A percentile compares a stretch with the other conserved stretches of the same genome.
Evolutionary conservation across 2,113 vertebrate genomes (phyloP).

Genomic region (Mus spicilegus): DNA sequence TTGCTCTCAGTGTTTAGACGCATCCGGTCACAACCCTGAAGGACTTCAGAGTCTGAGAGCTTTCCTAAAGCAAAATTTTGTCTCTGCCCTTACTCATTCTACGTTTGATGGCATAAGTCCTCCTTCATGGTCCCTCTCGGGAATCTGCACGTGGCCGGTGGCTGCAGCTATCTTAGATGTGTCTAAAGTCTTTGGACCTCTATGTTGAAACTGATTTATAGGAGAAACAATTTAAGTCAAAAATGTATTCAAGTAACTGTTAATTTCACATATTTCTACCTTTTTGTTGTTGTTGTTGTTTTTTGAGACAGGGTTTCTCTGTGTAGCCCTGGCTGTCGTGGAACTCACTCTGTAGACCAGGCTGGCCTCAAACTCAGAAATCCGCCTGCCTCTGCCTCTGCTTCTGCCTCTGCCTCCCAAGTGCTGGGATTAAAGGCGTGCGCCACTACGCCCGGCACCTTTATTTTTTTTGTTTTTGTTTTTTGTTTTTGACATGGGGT

Average conservation of each 20-base stretch:
- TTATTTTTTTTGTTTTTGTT: too few species aligned
- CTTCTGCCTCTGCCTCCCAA: too few species aligned
- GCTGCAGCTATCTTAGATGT: conserved; percentile 2
- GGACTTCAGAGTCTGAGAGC: neutral
- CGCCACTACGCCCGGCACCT: too few species aligned
- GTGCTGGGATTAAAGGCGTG: too few species aligned
- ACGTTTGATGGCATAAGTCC: neutral
- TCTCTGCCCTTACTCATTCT: neutral
- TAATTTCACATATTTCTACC: neutral
- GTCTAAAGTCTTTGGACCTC: conserved; percentile 32
- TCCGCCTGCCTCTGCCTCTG: too few species aligned
- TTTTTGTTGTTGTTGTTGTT: neutral
- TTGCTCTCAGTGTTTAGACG: conserved; percentile 33
- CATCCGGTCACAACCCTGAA: neutral
- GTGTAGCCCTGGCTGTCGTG: too few species aligned
- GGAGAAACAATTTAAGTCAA: conserved; percentile 46
- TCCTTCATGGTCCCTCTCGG: neutral
- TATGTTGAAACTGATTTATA: conserved; percentile 58
- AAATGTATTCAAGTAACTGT: neutral
- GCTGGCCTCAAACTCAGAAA: too few species aligned
- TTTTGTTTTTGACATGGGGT: neutral
- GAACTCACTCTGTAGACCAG: too few species aligned
- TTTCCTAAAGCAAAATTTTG: conserved; percentile 35
- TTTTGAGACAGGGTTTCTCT: too few species aligned
- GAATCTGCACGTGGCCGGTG: neutral